Percentiles rank a stretch among this genome's conserved stretches.
Evolutionary conservation across 2,888 invertebrate genomes (phyloP).

Genomic region (Athalia circularis): DNA sequence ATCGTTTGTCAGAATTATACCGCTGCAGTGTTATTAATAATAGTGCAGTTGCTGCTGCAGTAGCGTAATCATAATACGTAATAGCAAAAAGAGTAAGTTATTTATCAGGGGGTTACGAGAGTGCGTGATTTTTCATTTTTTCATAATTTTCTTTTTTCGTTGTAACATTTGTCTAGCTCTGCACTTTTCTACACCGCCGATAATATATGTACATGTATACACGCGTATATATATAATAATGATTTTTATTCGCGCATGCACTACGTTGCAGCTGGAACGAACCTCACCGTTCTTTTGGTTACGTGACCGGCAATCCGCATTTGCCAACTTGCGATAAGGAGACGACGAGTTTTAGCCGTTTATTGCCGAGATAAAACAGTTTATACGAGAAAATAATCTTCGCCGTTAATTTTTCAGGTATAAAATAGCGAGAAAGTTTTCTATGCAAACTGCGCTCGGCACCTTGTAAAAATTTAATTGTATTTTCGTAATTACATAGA

Average conservation of each 20-base stretch:
- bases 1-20: too few relatives aligned
- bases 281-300: neutral
- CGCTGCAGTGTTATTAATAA: too few relatives aligned
- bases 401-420: neutral
- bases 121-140: too few relatives aligned
- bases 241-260: slow-evolving; percentile 7
- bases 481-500: neutral
- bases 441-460: neutral
- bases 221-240: neutral
- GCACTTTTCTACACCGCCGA: too few relatives aligned
- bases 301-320: slow-evolving; percentile 28
- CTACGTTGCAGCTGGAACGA: neutral
- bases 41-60: too few relatives aligned
- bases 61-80: too few relatives aligned
- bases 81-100: too few relatives aligned
- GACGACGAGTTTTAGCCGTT: slow-evolving; percentile 28
- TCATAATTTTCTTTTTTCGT: too few relatives aligned
- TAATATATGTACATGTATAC: too few relatives aligned
- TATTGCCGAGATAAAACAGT: slow-evolving; percentile 23
- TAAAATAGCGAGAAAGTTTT: neutral
- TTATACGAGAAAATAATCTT: slow-evolving; percentile 37
- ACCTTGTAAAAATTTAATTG: neutral
- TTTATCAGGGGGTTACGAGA: too few relatives aligned
- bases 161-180: too few relatives aligned
- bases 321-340: slow-evolving; percentile 28